These are phyloP conservation scores for Hyaena hyaena DNA, from an alignment of 2,113 vertebrate species.

Conservation along the genomic window DNA sequence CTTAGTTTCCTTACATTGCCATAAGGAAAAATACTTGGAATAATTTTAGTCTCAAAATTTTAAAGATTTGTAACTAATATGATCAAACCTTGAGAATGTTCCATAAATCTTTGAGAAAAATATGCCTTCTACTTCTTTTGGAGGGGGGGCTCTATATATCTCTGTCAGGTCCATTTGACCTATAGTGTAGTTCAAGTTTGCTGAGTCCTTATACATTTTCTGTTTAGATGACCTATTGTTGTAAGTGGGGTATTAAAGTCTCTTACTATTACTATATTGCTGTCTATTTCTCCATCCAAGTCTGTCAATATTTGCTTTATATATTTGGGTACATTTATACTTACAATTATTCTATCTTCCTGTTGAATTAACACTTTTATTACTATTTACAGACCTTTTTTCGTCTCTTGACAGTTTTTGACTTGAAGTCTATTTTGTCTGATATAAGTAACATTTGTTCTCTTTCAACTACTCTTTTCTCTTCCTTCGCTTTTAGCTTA, in stretches of 20 bases:
- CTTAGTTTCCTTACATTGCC: not conserved
- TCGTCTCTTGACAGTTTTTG: not conserved
- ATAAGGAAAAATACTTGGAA: not conserved
- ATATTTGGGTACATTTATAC: not conserved
- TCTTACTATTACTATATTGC: not conserved
- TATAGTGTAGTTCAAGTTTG: not conserved
- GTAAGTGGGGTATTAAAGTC: not conserved
- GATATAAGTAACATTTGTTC: not conserved
- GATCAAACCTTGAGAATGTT: not conserved
- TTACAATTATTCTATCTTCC: not conserved
- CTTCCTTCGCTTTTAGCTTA: not conserved
- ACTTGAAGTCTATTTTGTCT: not conserved
- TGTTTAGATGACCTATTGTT: not conserved
- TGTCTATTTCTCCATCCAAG: not conserved
- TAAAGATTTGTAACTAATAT: not conserved
- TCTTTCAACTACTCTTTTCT: not conserved
- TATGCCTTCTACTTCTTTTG: not conserved
- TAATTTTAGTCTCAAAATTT: not conserved
- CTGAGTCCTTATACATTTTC: not conserved
- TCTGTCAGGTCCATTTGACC: not conserved
- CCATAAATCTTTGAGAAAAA: not conserved
- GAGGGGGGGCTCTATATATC: too few relatives aligned
- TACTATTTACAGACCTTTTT: not conserved
- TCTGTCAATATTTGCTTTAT: not conserved
- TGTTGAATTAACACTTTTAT: not conserved